phyloP scores from a whole-genome alignment of 2,113 vertebrate genomes.

The Deroptyus accipitrinus region DNA sequence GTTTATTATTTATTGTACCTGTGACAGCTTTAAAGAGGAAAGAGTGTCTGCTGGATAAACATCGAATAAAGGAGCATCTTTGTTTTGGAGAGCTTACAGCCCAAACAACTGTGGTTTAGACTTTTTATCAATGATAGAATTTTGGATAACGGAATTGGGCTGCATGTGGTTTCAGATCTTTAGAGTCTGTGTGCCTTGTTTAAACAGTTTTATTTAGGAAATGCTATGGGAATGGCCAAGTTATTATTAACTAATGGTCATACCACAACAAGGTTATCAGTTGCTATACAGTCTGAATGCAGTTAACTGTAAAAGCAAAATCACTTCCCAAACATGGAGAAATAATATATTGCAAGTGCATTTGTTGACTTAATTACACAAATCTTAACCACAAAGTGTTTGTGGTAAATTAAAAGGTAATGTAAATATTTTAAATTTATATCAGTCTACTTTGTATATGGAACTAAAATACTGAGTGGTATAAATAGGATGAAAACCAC shows the following conservation, averaged over 20 bases:
- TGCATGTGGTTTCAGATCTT: background rate
- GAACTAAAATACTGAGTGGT: background rate
- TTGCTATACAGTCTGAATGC: background rate
- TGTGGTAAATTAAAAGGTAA: conserved; percentile 27
- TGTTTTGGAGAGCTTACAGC: background rate
- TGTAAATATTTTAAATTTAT: conserved; percentile 6
- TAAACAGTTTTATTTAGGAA: conserved; percentile 14
- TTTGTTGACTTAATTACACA: conserved; percentile 12
- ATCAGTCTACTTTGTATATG: background rate
- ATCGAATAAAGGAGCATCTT: background rate
- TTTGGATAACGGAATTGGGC: background rate
- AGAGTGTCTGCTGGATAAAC: background rate
- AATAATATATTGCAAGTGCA: background rate
- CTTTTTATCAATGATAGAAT: background rate
- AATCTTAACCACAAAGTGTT: conserved; percentile 1
- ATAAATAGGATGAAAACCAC: background rate
- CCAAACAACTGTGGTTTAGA: background rate
- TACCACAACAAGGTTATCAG: background rate
- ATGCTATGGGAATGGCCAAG: background rate
- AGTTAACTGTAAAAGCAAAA: background rate
- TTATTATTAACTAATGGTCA: conserved; percentile 15
- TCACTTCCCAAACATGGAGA: background rate
- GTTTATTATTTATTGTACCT: background rate
- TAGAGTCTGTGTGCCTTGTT: background rate
- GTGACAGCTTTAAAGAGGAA: background rate